A percentile compares a stretch with the other conserved stretches of the same genome.
phyloP scores from a whole-genome alignment of 2,797 vertebrate species.

The Parambassis ranga region DNA sequence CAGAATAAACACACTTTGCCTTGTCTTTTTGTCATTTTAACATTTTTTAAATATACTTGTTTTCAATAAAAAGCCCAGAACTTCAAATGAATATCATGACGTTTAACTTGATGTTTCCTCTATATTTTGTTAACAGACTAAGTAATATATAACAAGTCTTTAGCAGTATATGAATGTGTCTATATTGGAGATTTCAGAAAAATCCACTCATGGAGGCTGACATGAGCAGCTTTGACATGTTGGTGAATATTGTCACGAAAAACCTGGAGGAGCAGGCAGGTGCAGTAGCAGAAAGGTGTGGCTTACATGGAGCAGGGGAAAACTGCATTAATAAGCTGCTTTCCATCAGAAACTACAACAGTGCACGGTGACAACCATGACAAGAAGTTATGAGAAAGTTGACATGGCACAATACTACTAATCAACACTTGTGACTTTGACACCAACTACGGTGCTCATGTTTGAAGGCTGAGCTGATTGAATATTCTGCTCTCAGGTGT shows the following conservation, averaged over 20 bases:
- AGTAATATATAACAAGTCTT: too few species aligned
- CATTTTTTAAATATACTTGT: too few species aligned
- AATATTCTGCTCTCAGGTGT: slow-evolving; percentile 19
- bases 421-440: slow-evolving; percentile 21
- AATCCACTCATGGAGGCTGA: too few species aligned
- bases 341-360: background rate
- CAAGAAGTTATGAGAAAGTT: slow-evolving; percentile 9
- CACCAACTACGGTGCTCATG: slow-evolving; percentile 10
- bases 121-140: too few species aligned
- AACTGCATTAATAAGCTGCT: background rate
- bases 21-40: too few species aligned
- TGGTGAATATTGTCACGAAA: background rate
- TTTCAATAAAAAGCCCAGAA: too few species aligned
- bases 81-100: too few species aligned
- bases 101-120: too few species aligned
- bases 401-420: slow-evolving; percentile 13
- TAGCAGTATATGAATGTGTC: too few species aligned
- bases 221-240: background rate
- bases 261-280: background rate
- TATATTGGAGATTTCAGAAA: too few species aligned
- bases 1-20: too few species aligned
- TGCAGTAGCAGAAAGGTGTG: background rate
- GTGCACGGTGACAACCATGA: background rate
- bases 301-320: background rate
- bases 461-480: slow-evolving; percentile 28